Conservation (phyloP, 2,888 invertebrate species). For the Pandemis corylana region DNA sequence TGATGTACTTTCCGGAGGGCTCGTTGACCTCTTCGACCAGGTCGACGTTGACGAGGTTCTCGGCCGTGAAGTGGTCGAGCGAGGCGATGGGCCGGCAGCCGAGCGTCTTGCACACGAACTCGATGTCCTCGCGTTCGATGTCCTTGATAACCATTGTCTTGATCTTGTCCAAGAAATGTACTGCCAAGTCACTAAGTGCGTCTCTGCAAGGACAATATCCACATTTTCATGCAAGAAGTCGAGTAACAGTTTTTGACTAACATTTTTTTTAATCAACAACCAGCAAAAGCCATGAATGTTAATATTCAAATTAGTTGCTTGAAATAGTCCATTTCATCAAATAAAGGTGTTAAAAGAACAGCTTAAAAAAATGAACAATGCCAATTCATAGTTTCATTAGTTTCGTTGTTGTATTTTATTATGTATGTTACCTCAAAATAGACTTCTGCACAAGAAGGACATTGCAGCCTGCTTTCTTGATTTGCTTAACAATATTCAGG, state of each 20-base stretch:
- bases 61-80: conserved; percentile 98
- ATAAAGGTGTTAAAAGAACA: too few species aligned
- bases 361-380: too few species aligned
- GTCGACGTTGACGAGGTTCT: conserved; percentile 96
- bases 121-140: conserved; percentile 98
- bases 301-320: too few species aligned
- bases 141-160: conserved; percentile 99
- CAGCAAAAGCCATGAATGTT: too few species aligned
- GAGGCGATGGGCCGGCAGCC: conserved; percentile 98
- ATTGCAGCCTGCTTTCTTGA: conserved; percentile 99
- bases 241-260: too few species aligned
- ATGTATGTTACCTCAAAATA: conserved; percentile 86
- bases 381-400: too few species aligned
- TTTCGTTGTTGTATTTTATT: too few species aligned
- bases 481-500: conserved; percentile 98
- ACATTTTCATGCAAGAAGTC: neutral
- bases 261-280: too few species aligned
- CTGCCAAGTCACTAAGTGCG: conserved; percentile 97
- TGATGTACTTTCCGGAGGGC: conserved; percentile 95
- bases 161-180: conserved; percentile 99
- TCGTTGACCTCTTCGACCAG: conserved; percentile 97
- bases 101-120: conserved; percentile 98
- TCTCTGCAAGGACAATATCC: conserved; percentile 86
- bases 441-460: conserved; percentile 96
- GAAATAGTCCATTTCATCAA: too few species aligned